phyloP scores from a whole-genome alignment of 2,113 vertebrate species.

The Amia ocellicauda region DNA sequence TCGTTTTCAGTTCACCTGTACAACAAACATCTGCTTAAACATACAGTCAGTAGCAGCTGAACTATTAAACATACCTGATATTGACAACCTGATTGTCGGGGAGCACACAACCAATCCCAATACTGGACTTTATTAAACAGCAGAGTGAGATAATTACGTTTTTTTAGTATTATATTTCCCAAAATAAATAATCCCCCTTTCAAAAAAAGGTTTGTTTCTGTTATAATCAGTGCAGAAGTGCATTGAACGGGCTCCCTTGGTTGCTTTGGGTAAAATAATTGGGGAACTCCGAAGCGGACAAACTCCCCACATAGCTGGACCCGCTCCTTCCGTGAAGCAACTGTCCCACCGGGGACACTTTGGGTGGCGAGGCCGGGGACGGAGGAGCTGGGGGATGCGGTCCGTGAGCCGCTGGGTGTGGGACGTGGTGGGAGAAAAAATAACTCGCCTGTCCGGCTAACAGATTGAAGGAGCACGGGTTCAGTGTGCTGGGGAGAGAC shows the following conservation, averaged over 20 bases:
- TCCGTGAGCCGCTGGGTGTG: constrained; percentile 38
- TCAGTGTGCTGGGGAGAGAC: constrained; percentile 43
- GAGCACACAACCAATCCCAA: no score
- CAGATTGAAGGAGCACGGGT: constrained; percentile 53
- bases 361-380: constrained; percentile 33
- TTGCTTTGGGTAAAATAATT: constrained; percentile 49
- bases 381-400: constrained; percentile 37
- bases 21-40: no score
- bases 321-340: constrained; percentile 38
- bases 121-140: no score
- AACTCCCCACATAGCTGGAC: constrained; percentile 43
- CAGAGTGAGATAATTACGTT: no score
- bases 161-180: no score
- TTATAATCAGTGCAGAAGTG: constrained; percentile 6
- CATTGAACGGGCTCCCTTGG: constrained; percentile 20
- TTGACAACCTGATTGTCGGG: no score
- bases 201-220: neutral
- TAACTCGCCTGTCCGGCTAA: constrained; percentile 62
- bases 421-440: constrained; percentile 61
- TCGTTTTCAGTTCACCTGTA: no score
- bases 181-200: no score
- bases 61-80: no score
- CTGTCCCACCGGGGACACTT: constrained; percentile 36
- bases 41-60: no score
- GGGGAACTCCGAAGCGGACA: constrained; percentile 41